Evolutionary conservation across 2,888 invertebrate genomes (phyloP).

Genomic region (Macrophya annulata): DNA sequence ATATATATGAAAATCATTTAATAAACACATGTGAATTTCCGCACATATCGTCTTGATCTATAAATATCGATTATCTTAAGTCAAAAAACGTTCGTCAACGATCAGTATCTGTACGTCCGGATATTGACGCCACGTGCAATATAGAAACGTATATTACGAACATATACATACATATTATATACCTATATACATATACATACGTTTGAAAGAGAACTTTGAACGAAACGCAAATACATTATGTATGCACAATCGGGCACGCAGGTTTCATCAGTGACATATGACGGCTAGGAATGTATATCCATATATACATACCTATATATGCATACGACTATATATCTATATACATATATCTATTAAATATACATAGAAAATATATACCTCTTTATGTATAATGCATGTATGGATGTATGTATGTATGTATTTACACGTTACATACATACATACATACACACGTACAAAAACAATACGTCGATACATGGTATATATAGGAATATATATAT

Average conservation of each 20-base stretch:
- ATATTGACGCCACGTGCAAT: slow-evolving; percentile 32
- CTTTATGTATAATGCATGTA: too few species aligned
- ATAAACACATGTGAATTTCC: slow-evolving; percentile 2
- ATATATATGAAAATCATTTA: neutral
- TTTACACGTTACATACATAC: too few species aligned
- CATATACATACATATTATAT: neutral
- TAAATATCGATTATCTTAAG: slow-evolving; percentile 36
- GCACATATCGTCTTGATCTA: slow-evolving; percentile 2
- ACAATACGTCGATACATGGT: too few species aligned
- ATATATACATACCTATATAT: slow-evolving; percentile 16
- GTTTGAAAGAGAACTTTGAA: slow-evolving; percentile 42
- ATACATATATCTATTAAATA: too few species aligned
- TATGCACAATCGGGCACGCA: slow-evolving; percentile 28
- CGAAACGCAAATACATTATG: slow-evolving; percentile 39
- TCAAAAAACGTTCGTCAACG: slow-evolving; percentile 8
- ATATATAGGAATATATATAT: too few species aligned
- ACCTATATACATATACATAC: neutral
- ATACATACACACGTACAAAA: too few species aligned
- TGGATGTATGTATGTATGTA: neutral
- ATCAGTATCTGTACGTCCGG: neutral
- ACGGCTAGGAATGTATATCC: slow-evolving; percentile 33
- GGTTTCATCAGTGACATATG: slow-evolving; percentile 51
- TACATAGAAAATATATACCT: too few species aligned
- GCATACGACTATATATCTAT: neutral
- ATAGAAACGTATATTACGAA: neutral